Conservation (phyloP, 2,797 vertebrate genomes). For the Synaphobranchus kaupii region DNA sequence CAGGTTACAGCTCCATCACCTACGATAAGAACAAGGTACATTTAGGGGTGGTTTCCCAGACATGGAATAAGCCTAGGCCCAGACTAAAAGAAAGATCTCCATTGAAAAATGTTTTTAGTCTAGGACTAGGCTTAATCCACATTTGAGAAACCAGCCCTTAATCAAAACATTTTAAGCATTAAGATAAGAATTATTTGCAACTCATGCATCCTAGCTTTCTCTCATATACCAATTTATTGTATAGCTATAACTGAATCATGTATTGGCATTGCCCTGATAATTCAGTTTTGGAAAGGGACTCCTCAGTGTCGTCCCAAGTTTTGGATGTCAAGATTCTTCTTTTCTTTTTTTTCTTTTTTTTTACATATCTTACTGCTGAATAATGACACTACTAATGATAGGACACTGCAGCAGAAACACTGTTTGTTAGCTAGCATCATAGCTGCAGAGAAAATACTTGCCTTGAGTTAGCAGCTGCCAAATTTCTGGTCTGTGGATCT, state of each 20-base stretch:
- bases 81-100: too few species aligned
- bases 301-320: not conserved
- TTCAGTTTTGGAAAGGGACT: not conserved
- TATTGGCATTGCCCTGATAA: not conserved
- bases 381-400: not conserved
- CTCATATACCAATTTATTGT: not conserved
- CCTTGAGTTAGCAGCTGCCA: not conserved
- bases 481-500: not conserved
- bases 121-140: too few species aligned
- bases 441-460: slow-evolving; percentile 7
- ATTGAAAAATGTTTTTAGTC: too few species aligned
- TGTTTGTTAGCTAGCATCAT: not conserved
- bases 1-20: slow-evolving; percentile 34
- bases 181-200: too few species aligned
- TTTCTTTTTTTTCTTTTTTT: not conserved
- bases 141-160: too few species aligned
- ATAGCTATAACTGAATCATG: not conserved
- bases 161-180: too few species aligned
- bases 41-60: not conserved
- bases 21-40: slow-evolving; percentile 25
- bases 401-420: not conserved
- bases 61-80: too few species aligned
- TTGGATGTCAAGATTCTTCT: not conserved
- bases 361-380: not conserved
- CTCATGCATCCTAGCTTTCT: not conserved